These are phyloP conservation scores for Zoanthus sociatus DNA, from an alignment of 92 coral and sea anemone species.

Conservation along the genomic window DNA sequence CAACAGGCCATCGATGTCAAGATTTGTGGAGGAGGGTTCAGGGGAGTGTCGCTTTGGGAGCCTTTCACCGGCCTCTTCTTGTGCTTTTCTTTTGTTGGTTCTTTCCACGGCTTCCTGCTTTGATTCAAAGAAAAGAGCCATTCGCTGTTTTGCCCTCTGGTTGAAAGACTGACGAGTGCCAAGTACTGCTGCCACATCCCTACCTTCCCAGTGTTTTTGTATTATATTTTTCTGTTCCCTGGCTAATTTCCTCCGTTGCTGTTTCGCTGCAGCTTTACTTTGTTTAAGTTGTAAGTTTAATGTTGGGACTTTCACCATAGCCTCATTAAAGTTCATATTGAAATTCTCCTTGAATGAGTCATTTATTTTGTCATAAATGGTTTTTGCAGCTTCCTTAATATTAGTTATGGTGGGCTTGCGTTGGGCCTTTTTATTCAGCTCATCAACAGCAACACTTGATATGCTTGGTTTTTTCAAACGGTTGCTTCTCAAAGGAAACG, in stretches of 20 bases:
- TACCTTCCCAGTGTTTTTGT: slow-evolving; percentile 3
- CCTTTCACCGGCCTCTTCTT: slow-evolving; percentile 1
- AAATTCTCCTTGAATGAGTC: not conserved
- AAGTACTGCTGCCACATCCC: slow-evolving; percentile 2
- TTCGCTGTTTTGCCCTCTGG: not conserved
- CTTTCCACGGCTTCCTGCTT: not conserved
- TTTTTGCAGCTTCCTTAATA: not conserved
- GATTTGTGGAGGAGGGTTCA: not conserved
- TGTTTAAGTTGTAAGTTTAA: not conserved
- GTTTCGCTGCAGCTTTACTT: not conserved
- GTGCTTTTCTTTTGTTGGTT: not conserved
- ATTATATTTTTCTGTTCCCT: slow-evolving; percentile 1
- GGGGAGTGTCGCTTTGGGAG: slow-evolving; percentile 1
- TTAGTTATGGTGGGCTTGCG: not conserved
- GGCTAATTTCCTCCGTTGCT: not conserved
- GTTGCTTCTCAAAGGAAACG: not conserved
- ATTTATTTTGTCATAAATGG: not conserved
- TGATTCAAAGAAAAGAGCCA: not conserved
- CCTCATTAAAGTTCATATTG: not conserved
- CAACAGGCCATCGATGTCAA: slow-evolving; percentile 2
- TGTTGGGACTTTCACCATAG: not conserved
- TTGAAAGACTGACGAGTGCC: slow-evolving; percentile 3
- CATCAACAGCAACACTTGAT: not conserved
- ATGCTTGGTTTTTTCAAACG: not conserved
- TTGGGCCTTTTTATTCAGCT: not conserved